A percentile compares a stretch with the other conserved stretches of the same genome.
Conservation (phyloP, 2,113 vertebrate genomes). For the Phoenicopterus ruber region DNA sequence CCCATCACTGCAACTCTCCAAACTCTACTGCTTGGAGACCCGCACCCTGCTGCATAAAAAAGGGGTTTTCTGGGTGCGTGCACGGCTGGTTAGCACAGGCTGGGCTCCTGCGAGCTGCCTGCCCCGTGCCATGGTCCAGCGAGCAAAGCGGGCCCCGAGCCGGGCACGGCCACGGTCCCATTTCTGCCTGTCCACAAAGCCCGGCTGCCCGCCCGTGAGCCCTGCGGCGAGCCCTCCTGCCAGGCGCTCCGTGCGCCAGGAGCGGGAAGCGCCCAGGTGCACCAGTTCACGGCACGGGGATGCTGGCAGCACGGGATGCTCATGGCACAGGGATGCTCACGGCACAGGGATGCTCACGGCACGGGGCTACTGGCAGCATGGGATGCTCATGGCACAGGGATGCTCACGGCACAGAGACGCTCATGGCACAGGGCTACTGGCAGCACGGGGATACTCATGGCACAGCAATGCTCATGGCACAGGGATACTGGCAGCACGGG, state of each 20-base stretch:
- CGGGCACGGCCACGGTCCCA: neutral
- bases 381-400: neutral
- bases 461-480: accelerated
- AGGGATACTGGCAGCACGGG: too few relatives aligned
- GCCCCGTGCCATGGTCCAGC: neutral
- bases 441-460: accelerated
- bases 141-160: neutral
- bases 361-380: neutral
- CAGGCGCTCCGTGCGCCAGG: neutral
- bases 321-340: neutral
- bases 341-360: accelerated
- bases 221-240: neutral
- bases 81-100: too few relatives aligned
- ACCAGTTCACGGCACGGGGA: accelerated
- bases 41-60: neutral
- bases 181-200: neutral
- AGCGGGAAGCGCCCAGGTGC: neutral
- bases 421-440: too few relatives aligned
- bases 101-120: neutral
- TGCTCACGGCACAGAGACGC: too few relatives aligned
- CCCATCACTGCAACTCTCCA: neutral
- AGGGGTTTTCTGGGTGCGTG: accelerated
- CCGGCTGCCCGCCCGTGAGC: accelerated
- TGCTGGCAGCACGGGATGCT: neutral
- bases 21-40: neutral